These are phyloP conservation scores for Columba livia DNA, from an alignment of 2,113 vertebrate genomes.

Conservation along the genomic window DNA sequence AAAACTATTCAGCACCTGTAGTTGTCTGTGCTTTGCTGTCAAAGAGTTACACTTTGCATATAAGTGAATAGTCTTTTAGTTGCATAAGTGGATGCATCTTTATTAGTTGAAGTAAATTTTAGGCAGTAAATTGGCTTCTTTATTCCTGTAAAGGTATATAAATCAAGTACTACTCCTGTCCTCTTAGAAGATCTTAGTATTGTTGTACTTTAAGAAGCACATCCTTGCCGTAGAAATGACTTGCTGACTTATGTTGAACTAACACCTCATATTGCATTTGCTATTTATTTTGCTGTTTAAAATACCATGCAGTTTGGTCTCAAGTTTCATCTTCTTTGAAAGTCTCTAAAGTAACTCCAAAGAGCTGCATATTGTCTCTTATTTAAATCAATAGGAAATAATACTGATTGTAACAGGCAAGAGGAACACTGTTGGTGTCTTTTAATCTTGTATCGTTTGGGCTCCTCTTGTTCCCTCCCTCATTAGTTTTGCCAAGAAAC, in stretches of 20 bases:
- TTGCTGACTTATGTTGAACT: rapidly evolving
- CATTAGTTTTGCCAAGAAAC: neutral
- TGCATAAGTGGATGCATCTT: neutral
- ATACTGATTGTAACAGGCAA: neutral
- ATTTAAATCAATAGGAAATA: neutral
- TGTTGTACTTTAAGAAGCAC: neutral
- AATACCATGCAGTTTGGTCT: neutral
- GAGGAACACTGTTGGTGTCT: neutral
- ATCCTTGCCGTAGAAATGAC: neutral
- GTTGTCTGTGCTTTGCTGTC: neutral
- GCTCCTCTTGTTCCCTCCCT: neutral
- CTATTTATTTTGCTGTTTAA: neutral
- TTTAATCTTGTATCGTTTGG: neutral
- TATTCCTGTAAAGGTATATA: neutral
- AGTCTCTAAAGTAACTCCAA: neutral
- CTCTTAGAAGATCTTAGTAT: neutral
- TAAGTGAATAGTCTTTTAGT: neutral
- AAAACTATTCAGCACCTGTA: neutral
- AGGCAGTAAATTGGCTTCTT: neutral
- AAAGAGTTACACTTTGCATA: neutral
- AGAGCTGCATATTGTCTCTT: neutral
- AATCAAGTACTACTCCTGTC: neutral
- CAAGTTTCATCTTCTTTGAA: neutral
- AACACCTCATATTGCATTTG: neutral
- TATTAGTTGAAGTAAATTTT: neutral